Evolutionary conservation across 1,140 invertebrate species (phyloP).

Genomic region (Palaemon carinicauda): DNA sequence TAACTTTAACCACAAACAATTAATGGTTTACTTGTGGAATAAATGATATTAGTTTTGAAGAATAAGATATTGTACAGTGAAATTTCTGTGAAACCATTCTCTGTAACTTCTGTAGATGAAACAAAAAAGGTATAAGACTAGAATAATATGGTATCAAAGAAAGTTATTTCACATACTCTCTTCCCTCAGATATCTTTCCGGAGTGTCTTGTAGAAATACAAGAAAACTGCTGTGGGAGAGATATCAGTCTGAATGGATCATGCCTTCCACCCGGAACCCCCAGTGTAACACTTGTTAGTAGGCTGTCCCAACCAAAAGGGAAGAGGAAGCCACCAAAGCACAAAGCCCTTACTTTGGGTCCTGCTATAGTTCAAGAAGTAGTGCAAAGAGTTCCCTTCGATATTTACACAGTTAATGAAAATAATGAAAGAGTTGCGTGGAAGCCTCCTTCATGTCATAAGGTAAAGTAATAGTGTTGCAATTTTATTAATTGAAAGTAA

Average conservation of each 20-base stretch:
- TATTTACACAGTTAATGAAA: conserved; percentile 38
- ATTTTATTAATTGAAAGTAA: neutral
- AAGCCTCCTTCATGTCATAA: conserved; percentile 49
- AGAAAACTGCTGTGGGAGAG: neutral
- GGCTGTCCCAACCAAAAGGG: neutral
- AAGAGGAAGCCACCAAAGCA: conserved; percentile 24
- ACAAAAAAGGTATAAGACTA: neutral
- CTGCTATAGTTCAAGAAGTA: conserved; percentile 19
- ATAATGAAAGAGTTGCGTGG: conserved; percentile 49
- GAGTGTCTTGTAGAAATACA: conserved; percentile 44
- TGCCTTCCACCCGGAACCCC: neutral
- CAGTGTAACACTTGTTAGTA: neutral
- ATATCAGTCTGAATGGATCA: neutral
- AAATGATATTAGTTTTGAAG: no score
- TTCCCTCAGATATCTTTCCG: neutral
- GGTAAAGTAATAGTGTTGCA: neutral
- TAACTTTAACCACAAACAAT: no score
- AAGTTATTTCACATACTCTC: neutral
- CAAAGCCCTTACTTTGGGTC: conserved; percentile 38
- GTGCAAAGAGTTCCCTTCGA: conserved; percentile 36
- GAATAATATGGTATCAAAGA: neutral
- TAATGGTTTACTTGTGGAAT: no score
- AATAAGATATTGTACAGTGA: no score
- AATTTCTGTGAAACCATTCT: neutral
- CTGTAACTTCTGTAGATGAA: neutral